These are phyloP conservation scores for Leptinotarsa lineolata DNA, from an alignment of 1,140 invertebrate species.

Conservation along the genomic window DNA sequence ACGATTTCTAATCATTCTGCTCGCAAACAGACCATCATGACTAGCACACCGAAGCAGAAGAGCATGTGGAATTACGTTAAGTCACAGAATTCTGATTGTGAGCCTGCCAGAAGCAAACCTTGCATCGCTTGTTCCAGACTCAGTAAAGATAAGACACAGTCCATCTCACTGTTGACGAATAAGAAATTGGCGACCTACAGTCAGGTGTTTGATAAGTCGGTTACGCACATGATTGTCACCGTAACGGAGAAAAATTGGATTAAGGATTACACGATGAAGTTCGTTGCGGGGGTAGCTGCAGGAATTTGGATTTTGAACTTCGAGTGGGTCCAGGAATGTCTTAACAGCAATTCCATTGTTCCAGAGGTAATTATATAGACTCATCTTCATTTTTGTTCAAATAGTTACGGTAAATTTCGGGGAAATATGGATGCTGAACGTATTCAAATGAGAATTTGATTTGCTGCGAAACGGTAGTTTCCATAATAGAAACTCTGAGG, in stretches of 20 bases:
- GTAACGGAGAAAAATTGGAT: slow-evolving; percentile 45
- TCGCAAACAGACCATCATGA: slow-evolving; percentile 31
- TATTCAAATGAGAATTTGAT: too few species aligned
- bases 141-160: slow-evolving; percentile 41
- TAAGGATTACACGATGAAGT: slow-evolving; percentile 53
- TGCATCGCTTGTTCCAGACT: slow-evolving; percentile 46
- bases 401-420: too few species aligned
- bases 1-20: slow-evolving; percentile 21
- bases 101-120: slow-evolving; percentile 33
- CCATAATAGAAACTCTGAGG: too few species aligned
- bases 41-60: slow-evolving; percentile 45
- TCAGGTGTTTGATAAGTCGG: slow-evolving; percentile 38
- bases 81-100: slow-evolving; percentile 21
- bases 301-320: slow-evolving; percentile 52
- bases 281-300: slow-evolving; percentile 50
- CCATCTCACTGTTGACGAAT: slow-evolving; percentile 46
- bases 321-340: slow-evolving; percentile 51
- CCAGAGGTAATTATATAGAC: slow-evolving; percentile 44
- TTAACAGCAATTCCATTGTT: slow-evolving; percentile 44
- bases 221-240: slow-evolving; percentile 52
- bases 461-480: too few species aligned
- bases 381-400: too few species aligned
- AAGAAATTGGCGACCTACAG: slow-evolving; percentile 46
- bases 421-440: too few species aligned
- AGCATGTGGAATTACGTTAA: slow-evolving; percentile 49